Evolutionary conservation across 2,113 vertebrate species (phyloP), one percentile per base, ranked within the genome.

Genomic region (Lepus timidus): DNA sequence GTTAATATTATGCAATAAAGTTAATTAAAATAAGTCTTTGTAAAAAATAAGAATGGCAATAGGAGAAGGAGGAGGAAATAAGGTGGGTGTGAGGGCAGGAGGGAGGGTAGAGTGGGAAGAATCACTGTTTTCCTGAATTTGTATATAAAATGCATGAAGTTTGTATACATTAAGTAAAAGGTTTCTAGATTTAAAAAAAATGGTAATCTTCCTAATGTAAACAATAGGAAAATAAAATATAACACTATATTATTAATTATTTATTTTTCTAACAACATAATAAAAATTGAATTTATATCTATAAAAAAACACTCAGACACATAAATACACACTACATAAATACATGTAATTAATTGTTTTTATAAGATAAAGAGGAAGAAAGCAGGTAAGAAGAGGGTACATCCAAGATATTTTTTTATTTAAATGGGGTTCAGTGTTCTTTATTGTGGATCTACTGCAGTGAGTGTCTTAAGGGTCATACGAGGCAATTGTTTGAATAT

Each of bases 181-280:
- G 44, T 44, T 44, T 44, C 44, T 44, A 44, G 44, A 44, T 44
- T 44, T 36, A 7, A 44, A 44, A 44, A 44, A 92, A 89, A 85
- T 81, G 20, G 14, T 92, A 79, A 82, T 68, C 68, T 79, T 87
- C 79, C 25, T 90, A 55, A 96, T n/a, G 1, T 22, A 87, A n/a
- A 23, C 95, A 10, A 88, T n/a, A 85, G 6, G 12, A 65, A 94
- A 92, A 70, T 55, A 80, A 85, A 90, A 90, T 94, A 75, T 39
- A 62, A 64, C 16, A 90, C 36, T 80, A 39, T 91, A 85, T 74
- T 88, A 90, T 4, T 67, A 85, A 1, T 70, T 17, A 4, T 86
- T 91, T 90, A 75, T 49, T 93, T 93, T 94, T 94, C 64, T 55
- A 36, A 12, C 88, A 92, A 90, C 67, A 76, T 51, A 86, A 90